These are phyloP conservation scores for Thaumetopoea pityocampa DNA, from an alignment of 1,140 invertebrate species.

Conservation along the genomic window DNA sequence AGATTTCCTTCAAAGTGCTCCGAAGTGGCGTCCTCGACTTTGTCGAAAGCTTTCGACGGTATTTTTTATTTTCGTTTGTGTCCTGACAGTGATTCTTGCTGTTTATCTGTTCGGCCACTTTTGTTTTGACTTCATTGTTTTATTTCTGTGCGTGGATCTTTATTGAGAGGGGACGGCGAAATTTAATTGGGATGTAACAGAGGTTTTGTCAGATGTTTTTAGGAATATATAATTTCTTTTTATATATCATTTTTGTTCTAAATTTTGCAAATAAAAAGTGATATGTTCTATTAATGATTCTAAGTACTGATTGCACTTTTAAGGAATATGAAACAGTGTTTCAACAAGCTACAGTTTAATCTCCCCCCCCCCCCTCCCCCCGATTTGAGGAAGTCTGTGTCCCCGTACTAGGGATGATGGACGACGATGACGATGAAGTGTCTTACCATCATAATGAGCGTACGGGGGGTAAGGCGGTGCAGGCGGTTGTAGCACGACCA, in stretches of 20 bases:
- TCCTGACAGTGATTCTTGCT: constrained; percentile 40
- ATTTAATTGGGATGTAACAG: constrained; percentile 21
- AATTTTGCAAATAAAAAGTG: not conserved
- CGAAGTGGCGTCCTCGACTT: constrained; percentile 46
- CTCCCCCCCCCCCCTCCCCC: no score
- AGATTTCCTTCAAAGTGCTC: constrained; percentile 57
- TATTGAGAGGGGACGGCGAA: constrained; percentile 26
- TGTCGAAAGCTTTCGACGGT: constrained; percentile 49
- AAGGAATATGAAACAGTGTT: not conserved
- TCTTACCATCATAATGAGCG: constrained; percentile 64
- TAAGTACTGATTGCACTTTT: not conserved
- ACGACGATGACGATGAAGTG: no score
- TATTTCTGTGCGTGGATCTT: constrained; percentile 36
- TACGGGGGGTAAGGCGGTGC: constrained; percentile 64
- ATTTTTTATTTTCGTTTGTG: constrained; percentile 26
- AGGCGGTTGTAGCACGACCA: constrained; percentile 63
- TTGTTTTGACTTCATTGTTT: constrained; percentile 47
- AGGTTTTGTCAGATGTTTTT: constrained; percentile 4
- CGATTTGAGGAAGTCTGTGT: no score
- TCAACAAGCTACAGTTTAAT: not conserved
- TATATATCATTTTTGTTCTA: constrained; percentile 2
- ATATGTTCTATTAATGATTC: not conserved
- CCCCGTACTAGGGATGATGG: no score
- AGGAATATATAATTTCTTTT: constrained; percentile 10
- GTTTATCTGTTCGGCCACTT: constrained; percentile 52